A percentile compares a stretch with the other conserved stretches of the same genome.
Evolutionary conservation across 1,140 invertebrate species (phyloP).

Genomic region (Riptortus pedestris): DNA sequence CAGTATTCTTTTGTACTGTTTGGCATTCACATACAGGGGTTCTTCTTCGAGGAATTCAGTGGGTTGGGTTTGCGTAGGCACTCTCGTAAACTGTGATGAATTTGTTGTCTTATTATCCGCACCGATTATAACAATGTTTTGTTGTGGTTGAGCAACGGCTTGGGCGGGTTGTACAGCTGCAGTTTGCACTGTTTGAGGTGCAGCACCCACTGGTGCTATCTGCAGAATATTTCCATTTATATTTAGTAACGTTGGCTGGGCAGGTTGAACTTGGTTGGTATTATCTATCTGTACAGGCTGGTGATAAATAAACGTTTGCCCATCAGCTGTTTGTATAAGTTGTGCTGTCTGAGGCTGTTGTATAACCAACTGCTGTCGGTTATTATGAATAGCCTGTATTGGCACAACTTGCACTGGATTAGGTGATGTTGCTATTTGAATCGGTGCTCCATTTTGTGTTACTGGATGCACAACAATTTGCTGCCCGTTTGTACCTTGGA

Average conservation of each 20-base stretch:
- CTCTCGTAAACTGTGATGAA: slow-evolving; percentile 46
- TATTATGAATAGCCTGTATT: slow-evolving; percentile 45
- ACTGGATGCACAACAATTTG: slow-evolving; percentile 35
- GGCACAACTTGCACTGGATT: slow-evolving; percentile 54
- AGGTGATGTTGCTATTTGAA: slow-evolving; percentile 50
- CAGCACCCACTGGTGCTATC: slow-evolving; percentile 40
- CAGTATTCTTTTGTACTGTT: slow-evolving; percentile 89
- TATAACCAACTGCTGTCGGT: slow-evolving; percentile 35
- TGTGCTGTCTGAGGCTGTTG: slow-evolving; percentile 51
- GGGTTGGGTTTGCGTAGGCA: slow-evolving; percentile 45
- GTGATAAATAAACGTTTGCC: slow-evolving; percentile 79
- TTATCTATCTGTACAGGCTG: slow-evolving; percentile 60
- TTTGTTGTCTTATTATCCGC: slow-evolving; percentile 19
- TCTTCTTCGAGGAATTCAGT: slow-evolving; percentile 80
- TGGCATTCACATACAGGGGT: slow-evolving; percentile 96
- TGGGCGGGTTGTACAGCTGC: slow-evolving; percentile 38
- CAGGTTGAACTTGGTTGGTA: slow-evolving; percentile 45
- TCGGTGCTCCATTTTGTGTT: slow-evolving; percentile 42
- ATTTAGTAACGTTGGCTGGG: slow-evolving; percentile 49
- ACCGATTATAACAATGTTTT: slow-evolving; percentile 51
- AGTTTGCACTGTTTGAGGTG: slow-evolving; percentile 39
- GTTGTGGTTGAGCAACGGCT: slow-evolving; percentile 37
- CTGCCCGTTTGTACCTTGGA: slow-evolving; percentile 34
- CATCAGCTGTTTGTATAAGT: slow-evolving; percentile 81
- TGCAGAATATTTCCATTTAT: slow-evolving; percentile 63